A percentile compares a stretch with the other conserved stretches of the same genome.
These are phyloP conservation scores for Gasterosteus nipponicus DNA, from an alignment of 2,113 vertebrate genomes.

Conservation along the genomic window DNA sequence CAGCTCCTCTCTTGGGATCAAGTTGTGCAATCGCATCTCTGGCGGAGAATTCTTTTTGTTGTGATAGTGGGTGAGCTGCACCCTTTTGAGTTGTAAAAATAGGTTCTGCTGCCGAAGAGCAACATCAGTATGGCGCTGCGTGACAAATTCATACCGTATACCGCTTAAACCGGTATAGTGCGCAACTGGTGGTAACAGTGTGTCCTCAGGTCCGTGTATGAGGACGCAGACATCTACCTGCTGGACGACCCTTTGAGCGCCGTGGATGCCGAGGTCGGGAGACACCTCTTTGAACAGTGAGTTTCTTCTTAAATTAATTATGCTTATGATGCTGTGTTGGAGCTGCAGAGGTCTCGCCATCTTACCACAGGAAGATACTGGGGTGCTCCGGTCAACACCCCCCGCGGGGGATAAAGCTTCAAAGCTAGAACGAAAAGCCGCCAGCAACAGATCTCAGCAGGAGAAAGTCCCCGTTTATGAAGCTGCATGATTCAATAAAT, in stretches of 20 bases:
- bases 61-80: no score
- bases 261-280: constrained; percentile 93
- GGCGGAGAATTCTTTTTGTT: no score
- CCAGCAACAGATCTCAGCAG: not conserved
- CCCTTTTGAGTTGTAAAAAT: no score
- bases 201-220: constrained; percentile 89
- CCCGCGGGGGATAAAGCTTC: not conserved
- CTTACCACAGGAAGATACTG: no score
- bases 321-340: no score
- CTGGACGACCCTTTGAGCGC: constrained; percentile 96
- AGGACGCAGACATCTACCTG: constrained; percentile 94
- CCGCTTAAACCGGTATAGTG: no score
- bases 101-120: no score
- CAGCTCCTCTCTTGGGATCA: no score
- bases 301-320: constrained; percentile 52
- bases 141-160: not conserved
- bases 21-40: no score
- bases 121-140: no score
- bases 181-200: not conserved
- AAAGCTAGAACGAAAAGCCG: constrained; percentile 10
- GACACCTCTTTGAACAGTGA: constrained; percentile 94
- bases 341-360: no score
- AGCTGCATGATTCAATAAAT: not conserved
- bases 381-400: no score
- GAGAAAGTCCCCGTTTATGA: not conserved